Base-by-base conservation (phyloP, 2,888 invertebrate genomes). In the Drosophila borborema region DNA sequence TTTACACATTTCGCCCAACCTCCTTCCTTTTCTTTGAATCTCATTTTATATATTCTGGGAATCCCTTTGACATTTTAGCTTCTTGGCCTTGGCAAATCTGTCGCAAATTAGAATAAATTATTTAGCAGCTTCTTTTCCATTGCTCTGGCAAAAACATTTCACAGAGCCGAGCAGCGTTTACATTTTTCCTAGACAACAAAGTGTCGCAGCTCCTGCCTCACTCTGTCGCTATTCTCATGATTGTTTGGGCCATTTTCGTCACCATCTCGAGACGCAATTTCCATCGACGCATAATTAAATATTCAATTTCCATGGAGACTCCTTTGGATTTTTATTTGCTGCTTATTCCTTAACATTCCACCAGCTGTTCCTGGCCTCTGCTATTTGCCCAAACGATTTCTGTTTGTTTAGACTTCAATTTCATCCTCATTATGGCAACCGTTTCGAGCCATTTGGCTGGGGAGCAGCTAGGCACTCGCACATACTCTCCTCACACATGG, bases 331-430 rank as follows among this genome's bases (percentile, higher is more conserved):
- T 77, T 77, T 81, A 77, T 77, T 66, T 78, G 65, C 62, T 68
- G 55, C 61, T 77, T 64, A 60, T 82, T 71, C 31, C 66, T 77
- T 64, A 59, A 20, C 62, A 65, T 71, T 28, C 40, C 55, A 43
- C 9, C 53, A 23, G 8, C 53, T 28, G 20, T 62, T 20, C 49
- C 20, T 40, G 31, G n/a, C 12, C 20, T 65, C 54, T 49, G 45
- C 36, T 85, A 72, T 82, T 82, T 85, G 65, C 74, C 72, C 68
- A 82, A 86, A 72, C 75, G 68, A 77, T 54, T 72, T 45, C 59
- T 80, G 75, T 89, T 89, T 89, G 81, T 71, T 89, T 86, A 78
- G 87, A 87, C 81, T 88, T 86, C 82, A 86, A 90, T 91, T 89
- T 83, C 82, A 74, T 77, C 72, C 84, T 75, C 80, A 90, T 90